Evolutionary conservation across 2,113 vertebrate genomes (phyloP), one percentile per base, ranked within the genome.

Genomic region (Pithys albifrons): DNA sequence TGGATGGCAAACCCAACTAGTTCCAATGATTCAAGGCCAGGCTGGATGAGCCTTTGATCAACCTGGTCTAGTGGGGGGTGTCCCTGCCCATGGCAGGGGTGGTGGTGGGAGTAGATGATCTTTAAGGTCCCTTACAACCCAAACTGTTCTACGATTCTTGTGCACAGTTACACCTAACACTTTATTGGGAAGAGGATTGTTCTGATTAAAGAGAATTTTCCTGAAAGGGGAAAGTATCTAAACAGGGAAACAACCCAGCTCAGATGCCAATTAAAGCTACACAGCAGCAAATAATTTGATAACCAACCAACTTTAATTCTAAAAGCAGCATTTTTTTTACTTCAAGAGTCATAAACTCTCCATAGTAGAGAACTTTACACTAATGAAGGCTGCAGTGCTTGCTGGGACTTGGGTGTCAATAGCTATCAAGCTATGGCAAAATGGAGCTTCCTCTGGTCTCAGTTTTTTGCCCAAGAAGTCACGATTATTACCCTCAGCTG

Each of bases 321-420:
- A 20, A 51, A 82, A 69, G 39, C 54, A 35, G 15, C 8, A 1
- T 29, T 28, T 85, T 37, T 85, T 31, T 31, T 31, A 72, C 39
- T 59, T 45, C 4, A 39, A 35, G 58, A 71, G 10, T 48, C 7
- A 2, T 17, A 13, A 79, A 3, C 13, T 43, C 24, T 54, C 27
- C 65, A 0, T 6, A n/a, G 10, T 11, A n/a, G 22, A 57, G 39
- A 24, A 10, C 7, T 52, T 64, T 8, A 14, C 20, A 10, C 0
- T 5, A 54, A 31, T 1, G 2, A 55, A 37, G 35, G 6, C 39
- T 76, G 18, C 45, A 24, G 39, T 9, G 23, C 23, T 71, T 67
- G 43, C 61, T 76, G 66, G 51, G 52, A 75, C 17, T 55, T 43
- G 16, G 31, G 22, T 69, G 37, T 75, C 45, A 23, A 2, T 0